Conservation (phyloP, 2,888 invertebrate species). For the Caenorhabditis uteleia region DNA sequence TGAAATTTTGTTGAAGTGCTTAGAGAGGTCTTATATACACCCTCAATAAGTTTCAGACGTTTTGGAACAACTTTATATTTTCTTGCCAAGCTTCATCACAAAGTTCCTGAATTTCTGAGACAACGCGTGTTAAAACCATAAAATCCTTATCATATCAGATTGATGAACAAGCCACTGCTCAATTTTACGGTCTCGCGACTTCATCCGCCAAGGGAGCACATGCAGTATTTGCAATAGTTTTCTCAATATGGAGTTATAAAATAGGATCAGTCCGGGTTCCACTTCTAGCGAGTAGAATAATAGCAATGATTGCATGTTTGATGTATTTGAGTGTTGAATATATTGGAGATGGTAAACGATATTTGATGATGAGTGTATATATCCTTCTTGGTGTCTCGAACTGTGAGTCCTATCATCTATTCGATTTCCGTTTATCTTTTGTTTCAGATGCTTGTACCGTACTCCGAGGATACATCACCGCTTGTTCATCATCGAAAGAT, state of each 20-base stretch:
- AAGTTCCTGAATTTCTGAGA: too few species aligned
- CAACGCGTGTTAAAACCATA: too few species aligned
- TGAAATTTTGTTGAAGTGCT: too few species aligned
- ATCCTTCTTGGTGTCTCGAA: conserved; percentile 18
- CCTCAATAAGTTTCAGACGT: too few species aligned
- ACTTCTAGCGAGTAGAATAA: conserved; percentile 15
- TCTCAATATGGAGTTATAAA: conserved; percentile 50
- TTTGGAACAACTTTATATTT: too few species aligned
- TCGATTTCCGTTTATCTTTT: too few species aligned
- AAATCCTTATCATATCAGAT: too few species aligned
- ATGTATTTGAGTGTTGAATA: conserved; percentile 24
- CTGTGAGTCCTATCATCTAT: conserved; percentile 13
- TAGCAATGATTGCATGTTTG: conserved; percentile 20
- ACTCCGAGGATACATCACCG: conserved; percentile 32
- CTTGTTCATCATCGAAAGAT: conserved; percentile 22
- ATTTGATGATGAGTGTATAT: conserved; percentile 18
- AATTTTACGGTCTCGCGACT: conserved; percentile 52
- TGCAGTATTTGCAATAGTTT: conserved; percentile 49
- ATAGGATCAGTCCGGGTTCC: conserved; percentile 38
- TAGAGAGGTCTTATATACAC: too few species aligned
- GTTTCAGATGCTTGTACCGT: conserved; percentile 20
- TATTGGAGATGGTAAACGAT: conserved; percentile 14
- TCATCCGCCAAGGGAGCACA: conserved; percentile 50
- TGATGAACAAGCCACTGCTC: conserved; percentile 42
- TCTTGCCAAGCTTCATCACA: too few species aligned